These are phyloP conservation scores for Spodoptera littoralis DNA, from an alignment of 2,888 invertebrate species.

Conservation along the genomic window DNA sequence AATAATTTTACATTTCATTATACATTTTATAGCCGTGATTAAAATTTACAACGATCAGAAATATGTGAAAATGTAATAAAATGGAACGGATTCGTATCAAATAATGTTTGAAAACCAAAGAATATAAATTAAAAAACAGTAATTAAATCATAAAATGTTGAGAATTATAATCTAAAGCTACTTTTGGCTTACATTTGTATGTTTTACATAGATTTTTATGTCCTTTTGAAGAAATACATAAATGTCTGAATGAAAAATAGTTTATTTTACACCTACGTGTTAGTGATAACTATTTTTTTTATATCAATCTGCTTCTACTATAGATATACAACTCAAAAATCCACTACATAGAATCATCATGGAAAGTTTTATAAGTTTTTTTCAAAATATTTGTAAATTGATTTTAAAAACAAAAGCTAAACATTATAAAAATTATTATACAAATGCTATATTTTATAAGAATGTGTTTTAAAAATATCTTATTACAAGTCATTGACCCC, in stretches of 20 bases:
- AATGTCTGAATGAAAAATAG: not conserved
- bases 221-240: not conserved
- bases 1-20: conserved; percentile 23
- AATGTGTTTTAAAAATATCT: not conserved
- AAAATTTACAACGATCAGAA: conserved; percentile 41
- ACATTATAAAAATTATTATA: too few relatives aligned
- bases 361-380: too few relatives aligned
- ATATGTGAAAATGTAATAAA: conserved; percentile 32
- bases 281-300: not conserved
- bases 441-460: not conserved
- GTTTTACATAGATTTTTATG: conserved; percentile 6
- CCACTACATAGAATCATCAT: too few relatives aligned
- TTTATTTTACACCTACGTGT: conserved; percentile 10
- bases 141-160: conserved; percentile 40
- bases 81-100: conserved; percentile 16
- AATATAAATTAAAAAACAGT: conserved; percentile 16
- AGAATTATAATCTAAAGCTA: conserved; percentile 7
- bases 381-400: too few relatives aligned
- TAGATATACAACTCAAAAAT: too few relatives aligned
- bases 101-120: conserved; percentile 1
- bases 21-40: conserved; percentile 31
- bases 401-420: too few relatives aligned
- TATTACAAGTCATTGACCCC: too few relatives aligned
- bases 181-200: conserved; percentile 15
- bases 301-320: too few relatives aligned